Conservation (phyloP, 2,113 vertebrate genomes). For the Cygnus buccinator region DNA sequence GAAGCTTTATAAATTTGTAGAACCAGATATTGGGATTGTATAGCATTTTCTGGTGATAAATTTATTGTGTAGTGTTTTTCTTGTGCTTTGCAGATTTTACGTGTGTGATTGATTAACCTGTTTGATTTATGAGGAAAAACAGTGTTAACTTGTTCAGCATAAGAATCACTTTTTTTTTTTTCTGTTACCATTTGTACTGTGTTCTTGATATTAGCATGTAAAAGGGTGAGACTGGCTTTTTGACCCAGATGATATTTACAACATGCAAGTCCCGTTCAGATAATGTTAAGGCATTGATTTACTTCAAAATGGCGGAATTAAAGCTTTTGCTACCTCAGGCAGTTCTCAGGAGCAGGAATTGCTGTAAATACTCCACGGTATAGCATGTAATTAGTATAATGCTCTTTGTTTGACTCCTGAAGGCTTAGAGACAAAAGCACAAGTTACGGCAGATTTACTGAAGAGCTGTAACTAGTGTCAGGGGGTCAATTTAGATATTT, state of each 20-base stretch:
- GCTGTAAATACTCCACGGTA: conserved; percentile 23
- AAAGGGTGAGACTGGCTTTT: background rate
- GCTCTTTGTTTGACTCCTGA: conserved; percentile 3
- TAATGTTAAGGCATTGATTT: conserved; percentile 28
- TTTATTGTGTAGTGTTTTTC: background rate
- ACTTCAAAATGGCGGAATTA: conserved; percentile 30
- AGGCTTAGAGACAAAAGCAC: background rate
- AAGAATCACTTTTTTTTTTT: background rate
- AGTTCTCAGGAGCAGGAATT: conserved; percentile 15
- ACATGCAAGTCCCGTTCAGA: background rate
- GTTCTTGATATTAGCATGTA: background rate
- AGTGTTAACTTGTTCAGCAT: background rate
- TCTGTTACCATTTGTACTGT: background rate
- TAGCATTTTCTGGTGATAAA: background rate
- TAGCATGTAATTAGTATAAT: conserved; percentile 36
- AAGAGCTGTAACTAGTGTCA: conserved; percentile 24
- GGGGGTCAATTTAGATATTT: conserved; percentile 37
- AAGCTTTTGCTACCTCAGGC: conserved; percentile 35
- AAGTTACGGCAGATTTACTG: background rate
- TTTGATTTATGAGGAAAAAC: background rate
- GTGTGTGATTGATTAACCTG: background rate
- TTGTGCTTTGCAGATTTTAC: background rate
- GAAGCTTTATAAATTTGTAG: background rate
- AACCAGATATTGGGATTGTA: background rate
- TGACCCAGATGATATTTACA: background rate